Evolutionary conservation across 2,113 vertebrate species (phyloP).

Genomic region (Orientallactaga bullata): DNA sequence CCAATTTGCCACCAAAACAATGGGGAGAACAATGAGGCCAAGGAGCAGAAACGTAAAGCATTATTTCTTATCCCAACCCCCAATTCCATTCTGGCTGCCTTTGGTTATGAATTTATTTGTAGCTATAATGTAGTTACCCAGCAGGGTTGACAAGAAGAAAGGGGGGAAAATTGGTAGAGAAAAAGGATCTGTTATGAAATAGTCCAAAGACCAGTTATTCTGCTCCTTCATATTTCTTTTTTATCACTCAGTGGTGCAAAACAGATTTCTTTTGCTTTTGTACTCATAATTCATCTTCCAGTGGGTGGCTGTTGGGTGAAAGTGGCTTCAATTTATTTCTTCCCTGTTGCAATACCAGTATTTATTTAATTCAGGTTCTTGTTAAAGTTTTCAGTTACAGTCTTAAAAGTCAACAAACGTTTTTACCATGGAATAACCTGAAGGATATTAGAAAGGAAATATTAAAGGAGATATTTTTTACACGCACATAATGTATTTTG

Average conservation of each 20-base stretch:
- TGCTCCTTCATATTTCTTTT: conserved; percentile 59
- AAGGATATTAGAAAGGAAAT: background rate
- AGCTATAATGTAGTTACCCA: background rate
- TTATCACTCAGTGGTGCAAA: conserved; percentile 36
- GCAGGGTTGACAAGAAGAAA: background rate
- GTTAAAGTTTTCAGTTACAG: conserved; percentile 47
- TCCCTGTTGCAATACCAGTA: background rate
- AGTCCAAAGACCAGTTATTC: conserved; percentile 30
- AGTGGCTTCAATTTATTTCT: conserved; percentile 61
- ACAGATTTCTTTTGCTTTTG: conserved; percentile 60
- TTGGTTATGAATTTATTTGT: conserved; percentile 43
- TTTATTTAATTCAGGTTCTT: conserved; percentile 43
- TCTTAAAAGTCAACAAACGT: conserved; percentile 43
- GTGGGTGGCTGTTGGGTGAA: background rate
- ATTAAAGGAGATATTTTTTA: background rate
- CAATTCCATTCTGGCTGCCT: background rate
- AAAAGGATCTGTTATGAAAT: conserved; percentile 14
- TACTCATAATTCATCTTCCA: conserved; percentile 65
- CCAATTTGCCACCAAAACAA: conserved; percentile 44
- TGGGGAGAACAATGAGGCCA: background rate
- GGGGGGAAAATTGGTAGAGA: background rate
- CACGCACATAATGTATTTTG: no score
- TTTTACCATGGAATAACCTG: background rate
- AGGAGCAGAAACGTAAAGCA: background rate
- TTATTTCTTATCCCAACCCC: conserved; percentile 33